These are phyloP conservation scores for Pachycephus smyrnensis DNA, from an alignment of 2,888 invertebrate genomes.

Conservation along the genomic window DNA sequence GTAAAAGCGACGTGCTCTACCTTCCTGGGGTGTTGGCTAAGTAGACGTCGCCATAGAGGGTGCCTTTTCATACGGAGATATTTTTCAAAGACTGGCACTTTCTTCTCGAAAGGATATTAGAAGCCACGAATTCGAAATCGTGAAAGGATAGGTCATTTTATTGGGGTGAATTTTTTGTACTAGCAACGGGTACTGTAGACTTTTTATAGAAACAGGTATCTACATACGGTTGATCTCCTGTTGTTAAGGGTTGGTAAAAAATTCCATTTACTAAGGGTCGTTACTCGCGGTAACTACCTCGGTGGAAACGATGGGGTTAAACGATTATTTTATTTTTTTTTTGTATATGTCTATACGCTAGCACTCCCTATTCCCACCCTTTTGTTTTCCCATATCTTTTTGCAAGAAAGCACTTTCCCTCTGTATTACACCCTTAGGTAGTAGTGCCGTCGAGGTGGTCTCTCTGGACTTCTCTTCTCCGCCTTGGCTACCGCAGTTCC, in stretches of 20 bases:
- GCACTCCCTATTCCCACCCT: conserved; percentile 41
- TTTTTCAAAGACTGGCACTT: not conserved
- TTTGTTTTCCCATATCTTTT: conserved; percentile 47
- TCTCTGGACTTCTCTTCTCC: conserved; percentile 41
- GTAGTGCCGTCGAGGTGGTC: conserved; percentile 40
- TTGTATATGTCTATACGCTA: conserved; percentile 39
- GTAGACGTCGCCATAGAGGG: not conserved
- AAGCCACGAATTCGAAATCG: not conserved
- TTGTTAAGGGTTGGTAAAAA: not conserved
- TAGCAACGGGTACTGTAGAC: not conserved
- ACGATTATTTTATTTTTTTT: conserved; percentile 42
- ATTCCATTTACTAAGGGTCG: not conserved
- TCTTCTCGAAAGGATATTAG: not conserved
- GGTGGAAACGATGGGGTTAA: conserved; percentile 41
- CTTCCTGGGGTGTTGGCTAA: not conserved
- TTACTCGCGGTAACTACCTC: conserved; percentile 39
- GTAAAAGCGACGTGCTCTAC: conserved; percentile 8
- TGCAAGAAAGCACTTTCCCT: conserved; percentile 36
- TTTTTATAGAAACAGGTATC: not conserved
- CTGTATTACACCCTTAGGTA: conserved; percentile 50
- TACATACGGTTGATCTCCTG: not conserved
- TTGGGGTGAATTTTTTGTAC: not conserved
- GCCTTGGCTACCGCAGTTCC: conserved; percentile 35
- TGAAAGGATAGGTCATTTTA: not conserved
- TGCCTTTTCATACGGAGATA: not conserved